Evolutionary conservation across 2,888 invertebrate genomes (phyloP).

Genomic region (Marasmarcha lunaedactyla): DNA sequence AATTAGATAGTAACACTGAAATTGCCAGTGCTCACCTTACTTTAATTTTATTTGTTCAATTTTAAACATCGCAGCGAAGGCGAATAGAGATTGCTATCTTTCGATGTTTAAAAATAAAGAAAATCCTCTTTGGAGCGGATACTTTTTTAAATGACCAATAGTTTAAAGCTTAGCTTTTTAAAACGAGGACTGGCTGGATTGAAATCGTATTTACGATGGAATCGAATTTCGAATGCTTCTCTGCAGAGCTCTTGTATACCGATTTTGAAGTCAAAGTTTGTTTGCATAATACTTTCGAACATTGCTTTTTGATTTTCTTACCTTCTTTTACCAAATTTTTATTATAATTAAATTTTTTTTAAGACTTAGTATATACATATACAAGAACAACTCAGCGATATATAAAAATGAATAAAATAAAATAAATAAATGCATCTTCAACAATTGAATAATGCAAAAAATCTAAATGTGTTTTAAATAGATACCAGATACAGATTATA

Average conservation of each 20-base stretch:
- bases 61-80: not conserved
- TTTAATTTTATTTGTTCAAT: not conserved
- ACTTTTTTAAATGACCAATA: not conserved
- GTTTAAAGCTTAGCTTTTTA: not conserved
- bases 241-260: conserved; percentile 32
- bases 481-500: too few relatives aligned
- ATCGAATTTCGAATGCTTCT: conserved; percentile 16
- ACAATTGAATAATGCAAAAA: too few relatives aligned
- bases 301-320: too few relatives aligned
- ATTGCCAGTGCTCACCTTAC: not conserved
- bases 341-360: too few relatives aligned
- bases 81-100: not conserved
- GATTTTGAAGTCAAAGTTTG: conserved; percentile 6
- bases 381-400: too few relatives aligned
- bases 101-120: not conserved
- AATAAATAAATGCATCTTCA: too few relatives aligned
- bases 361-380: too few relatives aligned
- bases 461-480: too few relatives aligned
- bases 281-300: too few relatives aligned
- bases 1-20: not conserved
- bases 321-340: too few relatives aligned
- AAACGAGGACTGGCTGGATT: not conserved
- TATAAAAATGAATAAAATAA: too few relatives aligned
- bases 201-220: not conserved
- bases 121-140: not conserved